Evolutionary conservation across 2,888 invertebrate species (phyloP).

Genomic region (Meandrusa payeni): DNA sequence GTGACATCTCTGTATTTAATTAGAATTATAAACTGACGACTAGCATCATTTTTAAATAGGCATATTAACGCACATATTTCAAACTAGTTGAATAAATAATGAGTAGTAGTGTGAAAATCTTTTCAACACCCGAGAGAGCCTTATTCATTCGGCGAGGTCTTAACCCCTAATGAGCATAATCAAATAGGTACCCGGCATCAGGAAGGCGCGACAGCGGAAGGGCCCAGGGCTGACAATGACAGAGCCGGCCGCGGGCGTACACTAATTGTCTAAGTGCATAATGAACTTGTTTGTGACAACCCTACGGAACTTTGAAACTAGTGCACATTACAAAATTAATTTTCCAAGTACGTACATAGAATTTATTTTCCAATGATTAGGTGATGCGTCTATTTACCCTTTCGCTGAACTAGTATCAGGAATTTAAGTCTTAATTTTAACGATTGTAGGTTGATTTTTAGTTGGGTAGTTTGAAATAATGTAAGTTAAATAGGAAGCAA

Average conservation of each 20-base stretch:
- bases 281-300: constrained; percentile 72
- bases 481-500: constrained; percentile 40
- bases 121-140: constrained; percentile 21
- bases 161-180: constrained; percentile 43
- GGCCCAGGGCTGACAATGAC: constrained; percentile 57
- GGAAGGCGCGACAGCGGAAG: constrained; percentile 58
- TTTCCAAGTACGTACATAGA: constrained; percentile 32
- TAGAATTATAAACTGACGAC: constrained; percentile 8
- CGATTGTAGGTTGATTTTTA: constrained; percentile 33
- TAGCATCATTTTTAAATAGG: constrained; percentile 11
- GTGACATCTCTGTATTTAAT: constrained; percentile 11
- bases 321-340: constrained; percentile 31
- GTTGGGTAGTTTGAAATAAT: constrained; percentile 16
- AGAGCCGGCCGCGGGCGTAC: constrained; percentile 57
- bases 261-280: constrained; percentile 79
- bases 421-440: constrained; percentile 28
- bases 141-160: constrained; percentile 21
- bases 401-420: neutral
- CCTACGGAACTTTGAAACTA: constrained; percentile 46
- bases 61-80: constrained; percentile 20
- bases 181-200: constrained; percentile 40
- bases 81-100: constrained; percentile 24
- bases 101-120: constrained; percentile 24
- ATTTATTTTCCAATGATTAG: constrained; percentile 38
- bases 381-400: constrained; percentile 21